Base-by-base conservation (phyloP, 2,113 vertebrate species). In the Oostethus manadensis region DNA sequence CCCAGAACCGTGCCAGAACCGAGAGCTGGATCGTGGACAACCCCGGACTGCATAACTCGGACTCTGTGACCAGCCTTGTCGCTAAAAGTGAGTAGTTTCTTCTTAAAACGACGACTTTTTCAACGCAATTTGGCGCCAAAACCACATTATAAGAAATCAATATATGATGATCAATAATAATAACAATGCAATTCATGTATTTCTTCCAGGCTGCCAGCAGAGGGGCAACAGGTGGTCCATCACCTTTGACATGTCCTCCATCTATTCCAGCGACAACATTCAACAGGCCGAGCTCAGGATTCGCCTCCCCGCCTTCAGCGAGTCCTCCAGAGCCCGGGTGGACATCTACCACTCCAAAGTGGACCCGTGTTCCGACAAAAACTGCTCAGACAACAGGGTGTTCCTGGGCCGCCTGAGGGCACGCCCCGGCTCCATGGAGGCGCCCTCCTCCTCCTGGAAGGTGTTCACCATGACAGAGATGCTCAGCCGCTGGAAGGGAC, bases 161-260 rank as follows among this genome's bases (percentile, higher is more conserved):
- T 26, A 26, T 26, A 26, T 3, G 23, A 26, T 26, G 3, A 26
- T 26, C 23, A 26, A 3, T 33, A 33, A 33, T 33, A 33, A 33
- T 6, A 5, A 20, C 17, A 20, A 65, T 58, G 2, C 44, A n/a
- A n/a, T 43, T n/a, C 29, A 44, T 4, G 21, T 42, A 1, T 76
- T 53, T 26, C 11, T 79, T 81, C 8, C 81, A 96, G 94, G 80
- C 71, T 93, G 77, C 50, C 65, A 81, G 55, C 90, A 89, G 77
- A 64, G 63, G 3, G 87, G 86, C 17, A 83, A 88, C 11, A 91
- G 65, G 51, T 94, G 92, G 91, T 86, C 82, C 0, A 57, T 96
- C 58, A 90, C 89, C 44, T 95, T 96, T 54, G 93, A 96, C 86
- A 71, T 92, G 87, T 93, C 93, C 46, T 91, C 93, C 44, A 86